Evolutionary conservation across 2,113 vertebrate genomes (phyloP), one percentile per base, ranked within the genome.

Genomic region (Sarotherodon lohbergeri): DNA sequence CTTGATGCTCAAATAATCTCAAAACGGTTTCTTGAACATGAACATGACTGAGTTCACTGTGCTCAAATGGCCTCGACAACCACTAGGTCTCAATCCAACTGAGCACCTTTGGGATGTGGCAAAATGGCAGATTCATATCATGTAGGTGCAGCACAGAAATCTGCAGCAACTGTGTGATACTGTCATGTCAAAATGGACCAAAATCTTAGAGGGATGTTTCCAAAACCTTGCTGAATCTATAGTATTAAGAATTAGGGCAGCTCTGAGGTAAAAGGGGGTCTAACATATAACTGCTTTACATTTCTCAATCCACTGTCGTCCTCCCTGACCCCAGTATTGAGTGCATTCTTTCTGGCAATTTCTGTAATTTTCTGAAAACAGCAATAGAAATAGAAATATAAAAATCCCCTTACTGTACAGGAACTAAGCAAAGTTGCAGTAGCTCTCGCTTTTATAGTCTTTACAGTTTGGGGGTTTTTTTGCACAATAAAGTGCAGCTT

Each of bases 381-480:
- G 43, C 4, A 1, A 13, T 32, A 32, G 27, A 78, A 78, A 32
- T 19, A 50, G 27, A 78, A 78, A 32, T 19, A 50, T 32, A 32
- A 78, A 50, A 50, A 78, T 19, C 27, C 24, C 29, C 6, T 50
- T 32, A 76, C 16, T 32, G 9, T 76, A 48, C 24, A 76, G 71
- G 27, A 3, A 43, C 34, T 24, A 71, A 29, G 71, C 24, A 32
- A 76, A 4, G 14, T 48, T 19, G 50, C 9, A 50, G 4, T 32
- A 11, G 71, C 41, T 32, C 43, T 17, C 9, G 2, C 16, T 32
- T 76, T 50, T 43, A 71, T 14, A 46, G 22, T 32, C 9, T 78
- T 32, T 50, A 43, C 32, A n/a, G 59, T 3, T 29, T 16, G 2
- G 55, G 1, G 0, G 0, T 3, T 12, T 22, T 5, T 68, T 9